Evolutionary conservation across 1,140 invertebrate species (phyloP).

Genomic region (Trichonephila clavata): DNA sequence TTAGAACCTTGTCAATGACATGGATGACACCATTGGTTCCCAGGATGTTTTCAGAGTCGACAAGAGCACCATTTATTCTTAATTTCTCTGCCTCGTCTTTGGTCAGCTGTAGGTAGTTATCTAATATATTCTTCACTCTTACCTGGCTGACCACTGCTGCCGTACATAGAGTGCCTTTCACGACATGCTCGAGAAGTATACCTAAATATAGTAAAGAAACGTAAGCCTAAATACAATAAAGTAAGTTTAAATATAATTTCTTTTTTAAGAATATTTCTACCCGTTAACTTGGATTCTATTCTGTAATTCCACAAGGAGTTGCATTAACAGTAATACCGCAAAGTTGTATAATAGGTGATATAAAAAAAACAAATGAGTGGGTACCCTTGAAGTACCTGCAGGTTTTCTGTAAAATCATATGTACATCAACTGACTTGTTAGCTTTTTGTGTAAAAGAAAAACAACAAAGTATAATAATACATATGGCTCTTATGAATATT

Average conservation of each 20-base stretch:
- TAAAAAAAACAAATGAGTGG: too few relatives aligned
- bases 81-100: conserved; percentile 82
- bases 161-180: conserved; percentile 86
- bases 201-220: neutral
- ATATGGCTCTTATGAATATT: too few relatives aligned
- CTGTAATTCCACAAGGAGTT: neutral
- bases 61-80: conserved; percentile 81
- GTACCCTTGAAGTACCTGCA: too few relatives aligned
- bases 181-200: conserved; percentile 85
- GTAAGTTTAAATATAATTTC: too few relatives aligned
- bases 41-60: conserved; percentile 81
- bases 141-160: conserved; percentile 83
- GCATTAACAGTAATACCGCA: neutral
- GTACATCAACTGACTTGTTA: too few relatives aligned
- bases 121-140: conserved; percentile 83
- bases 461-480: too few relatives aligned
- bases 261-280: neutral
- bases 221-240: too few relatives aligned
- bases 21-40: conserved; percentile 84
- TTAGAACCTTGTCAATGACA: conserved; percentile 83
- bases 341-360: too few relatives aligned
- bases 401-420: neutral
- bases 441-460: too few relatives aligned
- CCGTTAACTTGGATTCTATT: neutral
- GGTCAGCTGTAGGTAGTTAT: conserved; percentile 83